Evolutionary conservation across 2,888 invertebrate species (phyloP).

Genomic region (Allacma fusca): DNA sequence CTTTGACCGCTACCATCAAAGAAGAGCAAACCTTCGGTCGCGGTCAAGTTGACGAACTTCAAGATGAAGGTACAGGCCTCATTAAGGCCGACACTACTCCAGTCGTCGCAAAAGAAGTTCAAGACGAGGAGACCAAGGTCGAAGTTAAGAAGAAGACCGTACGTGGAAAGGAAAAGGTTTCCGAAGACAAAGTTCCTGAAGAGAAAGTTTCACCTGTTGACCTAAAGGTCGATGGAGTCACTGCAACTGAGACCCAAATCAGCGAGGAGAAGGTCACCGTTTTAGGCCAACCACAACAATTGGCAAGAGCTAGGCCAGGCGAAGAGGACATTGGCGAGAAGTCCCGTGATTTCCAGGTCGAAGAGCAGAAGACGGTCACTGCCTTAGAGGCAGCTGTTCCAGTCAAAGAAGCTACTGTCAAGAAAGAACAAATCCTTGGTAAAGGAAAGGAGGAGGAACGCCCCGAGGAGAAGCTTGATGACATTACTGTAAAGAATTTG

Average conservation of each 20-base stretch:
- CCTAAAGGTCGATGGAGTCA: background rate
- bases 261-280: background rate
- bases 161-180: slow-evolving; percentile 38
- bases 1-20: background rate
- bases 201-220: slow-evolving; percentile 32
- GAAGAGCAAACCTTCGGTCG: background rate
- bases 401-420: background rate
- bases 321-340: slow-evolving; percentile 36
- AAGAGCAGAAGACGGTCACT: background rate
- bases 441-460: slow-evolving; percentile 37
- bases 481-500: background rate
- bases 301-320: slow-evolving; percentile 34
- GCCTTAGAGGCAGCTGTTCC: slow-evolving; percentile 40
- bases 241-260: slow-evolving; percentile 29
- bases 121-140: slow-evolving; percentile 20
- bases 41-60: slow-evolving; percentile 14
- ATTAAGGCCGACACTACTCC: background rate
- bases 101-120: slow-evolving; percentile 14
- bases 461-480: slow-evolving; percentile 30
- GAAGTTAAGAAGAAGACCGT: slow-evolving; percentile 29
- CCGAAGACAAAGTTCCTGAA: slow-evolving; percentile 38
- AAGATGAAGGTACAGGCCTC: slow-evolving; percentile 16
- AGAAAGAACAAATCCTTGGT: slow-evolving; percentile 25
- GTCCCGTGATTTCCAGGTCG: slow-evolving; percentile 22
- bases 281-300: background rate